Evolutionary conservation across 2,888 invertebrate species (phyloP), one percentile per base, ranked within the genome.

Genomic region (Catocala sponsa): DNA sequence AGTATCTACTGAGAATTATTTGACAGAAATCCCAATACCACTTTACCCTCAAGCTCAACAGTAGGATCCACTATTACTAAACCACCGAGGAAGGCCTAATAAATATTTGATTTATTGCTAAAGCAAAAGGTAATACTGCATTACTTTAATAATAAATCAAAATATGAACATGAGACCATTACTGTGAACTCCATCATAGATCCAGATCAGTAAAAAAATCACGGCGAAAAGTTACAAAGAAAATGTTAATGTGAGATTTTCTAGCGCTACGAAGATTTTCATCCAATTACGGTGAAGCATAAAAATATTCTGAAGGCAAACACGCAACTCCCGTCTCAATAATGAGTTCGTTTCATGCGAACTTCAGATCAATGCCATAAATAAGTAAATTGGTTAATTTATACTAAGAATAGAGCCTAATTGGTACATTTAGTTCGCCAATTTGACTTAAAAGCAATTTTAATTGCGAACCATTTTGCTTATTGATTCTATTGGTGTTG

Each of bases 301-400:
- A 6, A 44, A 13, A 44, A 12, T 44, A 44, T 44, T 12, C 44
- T 12, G 44, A 6, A 10, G 13, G 15, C 15, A 5, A 5, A 13
- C 46, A 42, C 15, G 41, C 41, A 12, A 32, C 13, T 41, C 44
- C 15, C 32, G 43, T 6, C 41, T 42, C 4, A 55, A 57, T 56
- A 65, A 75, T 44, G 56, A 49, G 12, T 33, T 12, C 6, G 47
- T 49, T 59, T 41, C 61, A 63, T 57, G 64, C 61, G 32, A 75
- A 62, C 55, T 32, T 59, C 33, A 52, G 60, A 71, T 75, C 59
- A 66, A 63, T 58, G 52, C 12, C 12, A 25, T 60, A 32, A 65
- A 64, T 61, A 65, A 73, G 57, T 65, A 62, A 72, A 75, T 75
- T 75, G 55, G 50, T 49, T 64, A 65, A 73, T 71, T 68, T 41